A percentile compares a stretch with the other conserved stretches of the same genome.
phyloP scores from a whole-genome alignment of 1,140 invertebrate genomes.

The Leptoteleia sp. region DNA sequence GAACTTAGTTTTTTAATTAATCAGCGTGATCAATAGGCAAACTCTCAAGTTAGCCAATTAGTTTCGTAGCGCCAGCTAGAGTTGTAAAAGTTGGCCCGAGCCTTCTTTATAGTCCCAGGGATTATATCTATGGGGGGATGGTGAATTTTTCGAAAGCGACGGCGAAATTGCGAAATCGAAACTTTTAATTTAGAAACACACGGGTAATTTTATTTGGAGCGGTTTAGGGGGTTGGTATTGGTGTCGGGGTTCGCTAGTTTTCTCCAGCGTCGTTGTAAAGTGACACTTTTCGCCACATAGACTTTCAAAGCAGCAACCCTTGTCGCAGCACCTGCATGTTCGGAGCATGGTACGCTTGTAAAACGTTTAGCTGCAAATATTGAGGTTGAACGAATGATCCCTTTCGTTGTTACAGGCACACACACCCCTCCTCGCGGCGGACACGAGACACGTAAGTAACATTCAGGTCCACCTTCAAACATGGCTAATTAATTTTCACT shows the following conservation, averaged over 20 bases:
- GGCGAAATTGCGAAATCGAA: slow-evolving; percentile 17
- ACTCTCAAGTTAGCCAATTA: slow-evolving; percentile 51
- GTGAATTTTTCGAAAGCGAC: slow-evolving; percentile 39
- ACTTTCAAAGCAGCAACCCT: too few species aligned
- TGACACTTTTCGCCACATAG: too few species aligned
- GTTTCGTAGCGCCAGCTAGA: slow-evolving; percentile 50
- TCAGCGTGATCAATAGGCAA: slow-evolving; percentile 52
- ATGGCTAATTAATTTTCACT: too few species aligned
- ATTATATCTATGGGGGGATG: slow-evolving; percentile 47
- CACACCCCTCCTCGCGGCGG: slow-evolving; percentile 83
- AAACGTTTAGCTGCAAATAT: slow-evolving; percentile 47
- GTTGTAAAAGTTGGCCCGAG: slow-evolving; percentile 52
- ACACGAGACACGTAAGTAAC: slow-evolving; percentile 83
- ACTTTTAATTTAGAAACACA: slow-evolving; percentile 49
- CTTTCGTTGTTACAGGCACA: slow-evolving; percentile 84
- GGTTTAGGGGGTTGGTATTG: slow-evolving; percentile 22
- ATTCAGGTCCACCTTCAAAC: background rate
- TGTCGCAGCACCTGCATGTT: slow-evolving; percentile 47
- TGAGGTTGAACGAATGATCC: slow-evolving; percentile 46
- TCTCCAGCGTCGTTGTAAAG: too few species aligned
- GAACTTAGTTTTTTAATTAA: slow-evolving; percentile 60
- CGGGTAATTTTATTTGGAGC: slow-evolving; percentile 26
- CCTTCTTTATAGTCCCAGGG: slow-evolving; percentile 40
- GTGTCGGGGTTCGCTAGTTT: slow-evolving; percentile 5
- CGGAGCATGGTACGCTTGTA: slow-evolving; percentile 56